Evolutionary conservation across 2,888 invertebrate species (phyloP).

Genomic region (Nemoura dubitans): DNA sequence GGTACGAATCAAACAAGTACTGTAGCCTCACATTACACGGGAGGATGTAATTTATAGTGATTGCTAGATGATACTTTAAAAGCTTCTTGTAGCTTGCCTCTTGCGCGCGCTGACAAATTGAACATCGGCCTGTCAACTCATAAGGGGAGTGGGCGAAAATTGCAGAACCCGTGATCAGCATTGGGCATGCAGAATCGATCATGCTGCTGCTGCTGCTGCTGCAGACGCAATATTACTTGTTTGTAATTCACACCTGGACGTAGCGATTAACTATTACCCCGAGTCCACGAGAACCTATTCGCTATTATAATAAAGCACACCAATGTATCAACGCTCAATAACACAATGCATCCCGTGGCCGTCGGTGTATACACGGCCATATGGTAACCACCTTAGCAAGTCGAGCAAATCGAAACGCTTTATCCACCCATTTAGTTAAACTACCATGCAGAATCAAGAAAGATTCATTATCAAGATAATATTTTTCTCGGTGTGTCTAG

Average conservation of each 20-base stretch:
- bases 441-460: background rate
- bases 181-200: no score
- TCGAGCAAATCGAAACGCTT: background rate
- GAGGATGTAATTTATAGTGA: slow-evolving; percentile 5
- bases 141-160: background rate
- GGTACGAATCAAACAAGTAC: background rate
- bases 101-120: background rate
- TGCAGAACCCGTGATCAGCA: background rate
- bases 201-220: background rate
- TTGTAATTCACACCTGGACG: background rate
- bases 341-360: background rate
- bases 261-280: no score
- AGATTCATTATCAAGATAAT: slow-evolving; percentile 2
- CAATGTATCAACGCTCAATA: background rate
- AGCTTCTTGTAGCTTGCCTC: background rate
- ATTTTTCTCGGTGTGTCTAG: background rate
- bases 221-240: background rate
- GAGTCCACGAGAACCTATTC: no score
- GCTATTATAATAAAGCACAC: no score
- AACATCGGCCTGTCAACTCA: background rate
- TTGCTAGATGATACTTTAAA: background rate
- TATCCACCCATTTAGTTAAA: slow-evolving; percentile 12
- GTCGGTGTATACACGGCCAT: background rate
- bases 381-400: background rate
- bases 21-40: background rate